A percentile compares a stretch with the other conserved stretches of the same genome.
These are phyloP conservation scores for Sanderia malayensis DNA, from an alignment of 30 jellyfish, hydroid and myxozoan species.

Conservation along the genomic window DNA sequence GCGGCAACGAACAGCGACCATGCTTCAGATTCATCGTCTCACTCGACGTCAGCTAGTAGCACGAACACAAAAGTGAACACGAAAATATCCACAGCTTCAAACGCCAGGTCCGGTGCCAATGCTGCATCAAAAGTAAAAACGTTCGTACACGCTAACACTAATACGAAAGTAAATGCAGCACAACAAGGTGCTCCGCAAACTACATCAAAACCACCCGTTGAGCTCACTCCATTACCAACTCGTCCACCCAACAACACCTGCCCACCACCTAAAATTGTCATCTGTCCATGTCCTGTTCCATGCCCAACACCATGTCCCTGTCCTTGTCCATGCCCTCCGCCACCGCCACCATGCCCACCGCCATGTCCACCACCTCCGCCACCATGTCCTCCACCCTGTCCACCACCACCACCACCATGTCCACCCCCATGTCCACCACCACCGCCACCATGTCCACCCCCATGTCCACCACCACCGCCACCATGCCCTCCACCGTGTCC, in stretches of 20 bases:
- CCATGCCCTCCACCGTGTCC: constrained; percentile 30
- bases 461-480: constrained; percentile 23
- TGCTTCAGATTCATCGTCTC: constrained; percentile 81
- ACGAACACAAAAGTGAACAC: constrained; percentile 93
- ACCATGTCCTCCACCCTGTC: constrained; percentile 31
- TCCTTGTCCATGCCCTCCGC: constrained; percentile 26
- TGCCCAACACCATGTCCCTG: constrained; percentile 47
- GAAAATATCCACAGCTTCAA: constrained; percentile 84
- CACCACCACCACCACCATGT: constrained; percentile 52
- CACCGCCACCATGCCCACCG: constrained; percentile 50
- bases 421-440: constrained; percentile 44
- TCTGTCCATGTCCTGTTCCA: constrained; percentile 70
- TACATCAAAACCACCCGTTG: constrained; percentile 61
- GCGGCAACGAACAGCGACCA: constrained; percentile 73
- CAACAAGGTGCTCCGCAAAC: constrained; percentile 81
- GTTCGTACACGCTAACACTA: constrained; percentile 90
- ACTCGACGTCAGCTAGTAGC: constrained; percentile 80
- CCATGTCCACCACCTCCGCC: constrained; percentile 16
- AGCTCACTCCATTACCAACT: constrained; percentile 37
- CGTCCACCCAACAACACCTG: constrained; percentile 34
- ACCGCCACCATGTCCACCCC: constrained; percentile 24
- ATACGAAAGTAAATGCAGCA: constrained; percentile 83
- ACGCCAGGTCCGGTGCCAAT: constrained; percentile 94
- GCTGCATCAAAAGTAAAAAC: constrained; percentile 98
- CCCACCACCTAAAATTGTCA: constrained; percentile 59